These are phyloP conservation scores for Lycodopsis pacificus DNA, from an alignment of 2,797 vertebrate genomes.

Conservation along the genomic window DNA sequence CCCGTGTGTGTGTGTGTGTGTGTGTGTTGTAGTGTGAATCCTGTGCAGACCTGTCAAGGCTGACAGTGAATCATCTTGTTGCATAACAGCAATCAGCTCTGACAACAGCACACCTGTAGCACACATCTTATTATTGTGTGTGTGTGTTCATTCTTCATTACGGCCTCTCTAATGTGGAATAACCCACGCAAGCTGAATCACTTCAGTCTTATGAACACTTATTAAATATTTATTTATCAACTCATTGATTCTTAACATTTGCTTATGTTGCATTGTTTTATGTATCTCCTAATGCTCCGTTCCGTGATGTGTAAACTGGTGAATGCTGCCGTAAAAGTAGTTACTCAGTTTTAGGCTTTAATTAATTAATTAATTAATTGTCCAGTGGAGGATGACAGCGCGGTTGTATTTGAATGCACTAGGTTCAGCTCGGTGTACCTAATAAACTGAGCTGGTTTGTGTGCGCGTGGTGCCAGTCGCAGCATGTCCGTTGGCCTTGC, in stretches of 20 bases:
- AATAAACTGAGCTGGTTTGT: background rate
- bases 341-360: background rate
- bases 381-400: background rate
- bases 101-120: slow-evolving; percentile 55
- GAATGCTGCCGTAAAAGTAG: background rate
- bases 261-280: background rate
- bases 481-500: slow-evolving; percentile 23
- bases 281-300: background rate
- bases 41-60: slow-evolving; percentile 13
- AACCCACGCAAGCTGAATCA: slow-evolving; percentile 28
- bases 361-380: background rate
- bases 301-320: background rate
- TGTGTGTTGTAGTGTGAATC: background rate
- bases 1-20: background rate
- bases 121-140: slow-evolving; percentile 26
- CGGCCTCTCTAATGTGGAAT: slow-evolving; percentile 2
- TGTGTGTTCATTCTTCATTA: background rate
- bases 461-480: slow-evolving; percentile 18
- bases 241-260: background rate
- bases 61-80: slow-evolving; percentile 43
- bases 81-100: slow-evolving; percentile 37
- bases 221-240: slow-evolving; percentile 9
- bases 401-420: background rate
- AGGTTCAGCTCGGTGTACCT: background rate
- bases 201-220: slow-evolving; percentile 8